A percentile compares a stretch with the other conserved stretches of the same genome.
These are phyloP conservation scores for Gnathonemus echidnorhynchus DNA, from an alignment of 2,113 vertebrate genomes.

Conservation along the genomic window DNA sequence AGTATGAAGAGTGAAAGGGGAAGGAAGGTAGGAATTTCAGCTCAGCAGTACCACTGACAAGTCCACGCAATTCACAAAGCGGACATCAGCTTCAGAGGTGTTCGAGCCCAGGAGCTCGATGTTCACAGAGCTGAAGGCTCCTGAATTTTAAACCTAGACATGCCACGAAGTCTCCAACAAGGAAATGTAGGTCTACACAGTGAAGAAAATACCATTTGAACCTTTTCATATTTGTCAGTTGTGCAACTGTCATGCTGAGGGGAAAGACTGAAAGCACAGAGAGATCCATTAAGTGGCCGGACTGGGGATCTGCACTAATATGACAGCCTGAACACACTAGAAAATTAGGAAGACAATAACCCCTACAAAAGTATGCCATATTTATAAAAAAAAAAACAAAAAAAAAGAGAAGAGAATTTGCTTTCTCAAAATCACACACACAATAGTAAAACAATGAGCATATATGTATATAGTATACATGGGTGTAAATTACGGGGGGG, in stretches of 20 bases:
- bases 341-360: not conserved
- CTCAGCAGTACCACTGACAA: not conserved
- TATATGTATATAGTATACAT: not conserved
- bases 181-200: not conserved
- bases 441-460: not conserved
- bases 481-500: too few species aligned
- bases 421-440: not conserved
- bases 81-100: not conserved
- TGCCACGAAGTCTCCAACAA: not conserved
- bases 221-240: not conserved
- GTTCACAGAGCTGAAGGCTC: not conserved
- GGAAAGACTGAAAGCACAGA: not conserved
- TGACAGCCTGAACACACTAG: not conserved
- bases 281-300: not conserved
- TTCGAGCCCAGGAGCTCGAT: not conserved
- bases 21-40: not conserved
- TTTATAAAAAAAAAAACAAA: not conserved
- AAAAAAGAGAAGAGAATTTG: not conserved
- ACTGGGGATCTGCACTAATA: not conserved
- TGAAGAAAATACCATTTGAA: not conserved
- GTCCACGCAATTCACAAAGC: not conserved
- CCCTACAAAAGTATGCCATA: not conserved
- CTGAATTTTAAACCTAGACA: not conserved
- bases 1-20: not conserved
- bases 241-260: not conserved